These are phyloP conservation scores for Poicephalus meyeri DNA, from an alignment of 2,113 vertebrate genomes.

Conservation along the genomic window DNA sequence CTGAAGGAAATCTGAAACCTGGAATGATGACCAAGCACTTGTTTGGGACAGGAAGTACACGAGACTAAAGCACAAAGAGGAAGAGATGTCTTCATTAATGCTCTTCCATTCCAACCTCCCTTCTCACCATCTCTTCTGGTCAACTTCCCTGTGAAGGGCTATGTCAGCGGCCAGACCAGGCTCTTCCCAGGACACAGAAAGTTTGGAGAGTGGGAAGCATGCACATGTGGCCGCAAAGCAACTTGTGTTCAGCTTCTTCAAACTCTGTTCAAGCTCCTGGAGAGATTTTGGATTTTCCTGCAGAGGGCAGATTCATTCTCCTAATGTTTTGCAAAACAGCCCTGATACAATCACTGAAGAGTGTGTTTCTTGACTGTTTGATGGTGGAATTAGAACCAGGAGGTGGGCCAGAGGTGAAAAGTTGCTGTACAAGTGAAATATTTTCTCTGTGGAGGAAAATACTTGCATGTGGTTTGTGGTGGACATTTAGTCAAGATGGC, in stretches of 20 bases:
- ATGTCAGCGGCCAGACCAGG: neutral
- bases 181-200: neutral
- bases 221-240: neutral
- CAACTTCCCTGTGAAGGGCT: neutral
- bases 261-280: neutral
- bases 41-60: neutral
- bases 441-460: neutral
- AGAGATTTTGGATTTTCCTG: neutral
- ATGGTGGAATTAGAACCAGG: neutral
- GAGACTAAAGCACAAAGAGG: neutral
- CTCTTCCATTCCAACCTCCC: neutral
- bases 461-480: neutral
- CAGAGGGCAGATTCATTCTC: neutral
- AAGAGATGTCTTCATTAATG: neutral
- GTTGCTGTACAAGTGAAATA: neutral
- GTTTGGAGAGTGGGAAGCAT: rapidly evolving
- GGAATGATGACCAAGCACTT: neutral
- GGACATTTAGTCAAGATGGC: neutral
- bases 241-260: neutral
- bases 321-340: neutral
- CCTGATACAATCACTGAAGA: neutral
- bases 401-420: neutral
- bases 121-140: neutral
- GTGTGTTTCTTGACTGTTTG: neutral
- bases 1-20: neutral